Conservation (phyloP, 2,888 invertebrate genomes). For the Theodoxus fluviatilis region DNA sequence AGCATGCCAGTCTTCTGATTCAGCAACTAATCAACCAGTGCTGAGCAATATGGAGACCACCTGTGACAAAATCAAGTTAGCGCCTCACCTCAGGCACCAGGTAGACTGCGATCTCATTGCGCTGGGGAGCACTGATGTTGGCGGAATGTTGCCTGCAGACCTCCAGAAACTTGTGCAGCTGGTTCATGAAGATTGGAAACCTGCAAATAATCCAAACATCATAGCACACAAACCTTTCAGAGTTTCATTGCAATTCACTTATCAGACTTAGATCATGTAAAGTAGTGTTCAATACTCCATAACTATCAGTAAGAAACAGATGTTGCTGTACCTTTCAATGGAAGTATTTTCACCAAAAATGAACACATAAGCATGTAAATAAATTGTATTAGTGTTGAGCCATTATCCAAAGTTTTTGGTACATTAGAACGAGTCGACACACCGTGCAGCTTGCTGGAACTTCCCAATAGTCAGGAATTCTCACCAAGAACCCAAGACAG, state of each 20-base stretch:
- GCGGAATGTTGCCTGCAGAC: conserved; percentile 72
- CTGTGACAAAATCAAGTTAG: neutral
- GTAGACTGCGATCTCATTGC: conserved; percentile 73
- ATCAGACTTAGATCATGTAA: neutral
- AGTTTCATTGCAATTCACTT: too few species aligned
- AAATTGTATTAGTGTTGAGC: too few species aligned
- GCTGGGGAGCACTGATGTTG: conserved; percentile 70
- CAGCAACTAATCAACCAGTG: too few species aligned
- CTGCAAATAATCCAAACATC: conserved; percentile 53
- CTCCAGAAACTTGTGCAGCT: conserved; percentile 72
- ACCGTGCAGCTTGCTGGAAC: too few species aligned
- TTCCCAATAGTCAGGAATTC: too few species aligned
- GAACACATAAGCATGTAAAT: too few species aligned
- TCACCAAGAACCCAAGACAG: neutral
- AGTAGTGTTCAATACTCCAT: neutral
- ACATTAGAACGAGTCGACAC: too few species aligned
- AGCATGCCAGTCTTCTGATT: too few species aligned
- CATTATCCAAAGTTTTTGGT: too few species aligned
- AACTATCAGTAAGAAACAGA: neutral
- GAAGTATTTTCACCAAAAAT: too few species aligned
- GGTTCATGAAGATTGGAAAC: conserved; percentile 74
- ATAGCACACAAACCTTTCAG: neutral
- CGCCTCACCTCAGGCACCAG: conserved; percentile 73
- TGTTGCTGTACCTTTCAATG: neutral
- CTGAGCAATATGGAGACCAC: neutral